Evolutionary conservation across 2,888 invertebrate species (phyloP), one percentile per base, ranked within the genome.

Genomic region (Silvanus unidentatus): DNA sequence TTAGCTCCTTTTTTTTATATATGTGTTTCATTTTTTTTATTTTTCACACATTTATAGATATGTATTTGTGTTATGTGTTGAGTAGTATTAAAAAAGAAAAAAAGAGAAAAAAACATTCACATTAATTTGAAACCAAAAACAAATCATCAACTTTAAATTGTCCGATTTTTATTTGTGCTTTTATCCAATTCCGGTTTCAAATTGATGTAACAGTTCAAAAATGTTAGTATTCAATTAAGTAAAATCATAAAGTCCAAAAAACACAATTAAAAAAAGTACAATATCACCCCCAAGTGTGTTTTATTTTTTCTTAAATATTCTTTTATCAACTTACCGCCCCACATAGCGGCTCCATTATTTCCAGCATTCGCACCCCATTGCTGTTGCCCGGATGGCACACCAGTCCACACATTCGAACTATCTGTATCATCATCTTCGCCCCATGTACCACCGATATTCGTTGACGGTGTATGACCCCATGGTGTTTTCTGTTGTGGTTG

Each of bases 381-480:
- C 37, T 77, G 81, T 32, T 82, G 82, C 50, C 81, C 82, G 48
- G 81, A 82, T 2, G 84, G 81, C 39, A 82, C 80, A 4, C 89
- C 90, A 11, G 87, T 88, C 93, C 93, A 93, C 44, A 92, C 89
- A 65, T 87, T 92, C 14, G 86, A 86, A 10, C 85, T 84, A 59
- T 91, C 91, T 0, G 80, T 77, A 2, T 81, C 80, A 56, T 93
- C 92, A 57, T 94, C 93, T 68, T 93, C 94, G 30, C 93, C 94
- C 94, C 94, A 96, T 0, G 92, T 93, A 2, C 94, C 93, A 9
- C 93, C 93, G 49, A 90, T 87, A 68, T 94, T 92, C 8, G 89
- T 88, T 1, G 90, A 86, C 0, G 93, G 92, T 1, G 92, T 93
- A 64, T 93, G 92, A 3, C 92, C 92, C 93, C 93, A 93, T 1